Evolutionary conservation across 2,888 invertebrate genomes (phyloP).

Genomic region (Pemphredon lugubris): DNA sequence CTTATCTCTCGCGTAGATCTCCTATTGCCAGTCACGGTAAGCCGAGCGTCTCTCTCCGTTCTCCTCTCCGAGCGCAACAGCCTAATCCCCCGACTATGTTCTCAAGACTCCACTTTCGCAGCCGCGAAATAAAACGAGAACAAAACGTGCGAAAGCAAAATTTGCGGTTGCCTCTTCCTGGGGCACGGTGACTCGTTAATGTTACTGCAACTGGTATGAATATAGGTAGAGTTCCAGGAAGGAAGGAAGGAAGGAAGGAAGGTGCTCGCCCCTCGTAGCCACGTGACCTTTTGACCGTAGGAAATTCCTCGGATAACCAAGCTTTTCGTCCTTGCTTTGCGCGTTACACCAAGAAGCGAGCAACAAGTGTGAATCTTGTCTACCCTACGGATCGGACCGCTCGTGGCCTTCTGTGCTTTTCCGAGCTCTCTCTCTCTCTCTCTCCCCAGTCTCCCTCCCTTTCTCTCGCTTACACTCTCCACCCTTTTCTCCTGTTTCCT

Average conservation of each 20-base stretch:
- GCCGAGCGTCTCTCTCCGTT: constrained; percentile 20
- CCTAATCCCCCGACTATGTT: no score
- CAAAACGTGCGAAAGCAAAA: no score
- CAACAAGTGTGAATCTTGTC: constrained; percentile 72
- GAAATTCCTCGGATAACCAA: constrained; percentile 57
- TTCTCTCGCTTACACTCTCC: background rate
- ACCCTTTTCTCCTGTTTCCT: background rate
- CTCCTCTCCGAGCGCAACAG: background rate
- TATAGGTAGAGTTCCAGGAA: no score
- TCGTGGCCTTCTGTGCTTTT: constrained; percentile 45
- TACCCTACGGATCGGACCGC: constrained; percentile 59
- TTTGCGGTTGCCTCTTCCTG: no score
- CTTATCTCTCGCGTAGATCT: constrained; percentile 51
- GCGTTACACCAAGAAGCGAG: constrained; percentile 63
- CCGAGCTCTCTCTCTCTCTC: constrained; percentile 22
- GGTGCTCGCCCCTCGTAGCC: constrained; percentile 8
- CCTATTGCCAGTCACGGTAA: constrained; percentile 45
- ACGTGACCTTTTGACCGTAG: constrained; percentile 50
- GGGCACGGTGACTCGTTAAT: no score
- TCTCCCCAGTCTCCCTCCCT: background rate
- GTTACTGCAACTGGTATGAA: no score
- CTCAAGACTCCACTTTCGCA: no score
- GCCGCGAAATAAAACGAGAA: no score
- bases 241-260: background rate
- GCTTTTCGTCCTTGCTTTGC: constrained; percentile 46